A percentile compares a stretch with the other conserved stretches of the same genome.
Evolutionary conservation across 2,888 invertebrate species (phyloP).

Genomic region (Campaea margaritaria): DNA sequence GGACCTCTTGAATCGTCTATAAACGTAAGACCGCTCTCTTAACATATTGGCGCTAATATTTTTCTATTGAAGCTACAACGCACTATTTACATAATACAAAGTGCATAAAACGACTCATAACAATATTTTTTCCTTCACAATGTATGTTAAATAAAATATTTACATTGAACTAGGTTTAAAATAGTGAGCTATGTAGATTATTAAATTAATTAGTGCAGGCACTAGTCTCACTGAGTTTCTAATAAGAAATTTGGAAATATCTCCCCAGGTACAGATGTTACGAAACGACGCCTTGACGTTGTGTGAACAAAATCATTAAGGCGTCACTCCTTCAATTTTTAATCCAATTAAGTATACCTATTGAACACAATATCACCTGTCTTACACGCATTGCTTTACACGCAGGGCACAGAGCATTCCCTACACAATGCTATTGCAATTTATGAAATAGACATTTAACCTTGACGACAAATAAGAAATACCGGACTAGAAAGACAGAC

Average conservation of each 20-base stretch:
- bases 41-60: conserved; percentile 8
- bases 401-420: background rate
- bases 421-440: background rate
- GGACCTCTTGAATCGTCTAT: conserved; percentile 6
- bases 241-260: conserved; percentile 41
- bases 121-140: background rate
- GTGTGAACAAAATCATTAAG: background rate
- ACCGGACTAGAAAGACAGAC: background rate
- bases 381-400: conserved; percentile 9
- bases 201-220: conserved; percentile 55
- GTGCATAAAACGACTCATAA: background rate
- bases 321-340: conserved; percentile 6
- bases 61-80: conserved; percentile 5
- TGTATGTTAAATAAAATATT: conserved; percentile 24
- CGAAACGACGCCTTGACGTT: background rate
- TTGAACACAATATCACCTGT: conserved; percentile 29
- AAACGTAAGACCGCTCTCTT: background rate
- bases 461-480: background rate
- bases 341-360: conserved; percentile 14
- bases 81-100: background rate
- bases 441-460: background rate
- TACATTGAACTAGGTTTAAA: conserved; percentile 35
- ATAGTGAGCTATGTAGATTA: conserved; percentile 41
- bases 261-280: conserved; percentile 11
- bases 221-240: conserved; percentile 64